Base-by-base conservation (phyloP, 2,888 invertebrate genomes). In the Luperina testacea region DNA sequence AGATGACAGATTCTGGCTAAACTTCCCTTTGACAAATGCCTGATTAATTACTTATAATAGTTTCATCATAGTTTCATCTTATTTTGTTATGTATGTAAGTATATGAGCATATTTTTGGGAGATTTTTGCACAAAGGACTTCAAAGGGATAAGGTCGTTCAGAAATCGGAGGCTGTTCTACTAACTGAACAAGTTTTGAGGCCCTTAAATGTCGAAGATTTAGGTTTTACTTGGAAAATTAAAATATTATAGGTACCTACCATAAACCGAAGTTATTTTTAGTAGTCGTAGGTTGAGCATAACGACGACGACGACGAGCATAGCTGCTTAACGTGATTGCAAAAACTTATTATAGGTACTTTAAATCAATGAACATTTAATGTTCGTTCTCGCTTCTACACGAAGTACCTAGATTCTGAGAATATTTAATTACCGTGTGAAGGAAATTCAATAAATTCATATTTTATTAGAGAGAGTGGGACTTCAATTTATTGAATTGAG, bases 21-120 rank as follows among this genome's bases (percentile, higher is more conserved):
- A 87, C 69, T 61, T 68, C 4, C 42, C 65, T 75, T 75, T 87
- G 84, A 75, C 75, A 79, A 87, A 48, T 48, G 48, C 8, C 67
- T 80, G 75, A 87, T 84, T 73, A 75, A 84, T 87, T 73, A 63
- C 24, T n/a, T 45, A 11, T 51, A 24, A 67, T 75, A 48, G 51
- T 75, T 80, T 24, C 48, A 42, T 32, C 45, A n/a, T 53, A 69
- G 53, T 69, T 73, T 42, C 4, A 48, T 45, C 32, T 42, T 63
- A n/a, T 24, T 78, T 32, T 38, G 32, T 20, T 24, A 38, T 79
- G 7, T 32, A 38, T 45, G 59, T 15, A 20, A 17, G 32, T 13
- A 32, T 1, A 32, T 1, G 2, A 0, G 4, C 7, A 8, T 6
- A 27, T 32, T 42, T 17, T n/a, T 27, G 2, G 6, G 7, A n/a